phyloP scores from a whole-genome alignment of 2,888 invertebrate species.

The Meghimatium bilineatum region DNA sequence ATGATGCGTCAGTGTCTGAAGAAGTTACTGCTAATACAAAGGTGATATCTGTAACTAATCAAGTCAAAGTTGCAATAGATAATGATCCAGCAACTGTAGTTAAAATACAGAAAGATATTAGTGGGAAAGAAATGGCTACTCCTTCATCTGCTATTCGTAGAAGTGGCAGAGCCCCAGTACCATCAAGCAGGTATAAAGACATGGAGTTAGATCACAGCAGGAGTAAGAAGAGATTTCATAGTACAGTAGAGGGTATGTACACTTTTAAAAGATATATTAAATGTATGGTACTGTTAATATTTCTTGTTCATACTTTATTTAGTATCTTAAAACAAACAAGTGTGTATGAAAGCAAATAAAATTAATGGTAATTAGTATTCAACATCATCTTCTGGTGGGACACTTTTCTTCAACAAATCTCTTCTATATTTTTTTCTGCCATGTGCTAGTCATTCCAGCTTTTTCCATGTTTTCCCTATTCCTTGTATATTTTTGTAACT shows the following conservation, averaged over 20 bases:
- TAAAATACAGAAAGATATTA: not conserved
- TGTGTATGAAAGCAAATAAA: too few relatives aligned
- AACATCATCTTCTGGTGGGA: too few relatives aligned
- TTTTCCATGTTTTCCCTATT: too few relatives aligned
- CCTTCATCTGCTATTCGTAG: slow-evolving; percentile 48
- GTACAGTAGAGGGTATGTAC: not conserved
- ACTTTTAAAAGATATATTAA: not conserved
- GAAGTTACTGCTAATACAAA: not conserved
- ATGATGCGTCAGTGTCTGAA: not conserved
- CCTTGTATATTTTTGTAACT: too few relatives aligned
- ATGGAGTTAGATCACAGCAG: slow-evolving; percentile 56
- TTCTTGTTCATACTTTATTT: too few relatives aligned
- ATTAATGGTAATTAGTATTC: too few relatives aligned
- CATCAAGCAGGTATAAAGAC: slow-evolving; percentile 63
- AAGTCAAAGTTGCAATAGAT: not conserved
- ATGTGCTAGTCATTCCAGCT: too few relatives aligned
- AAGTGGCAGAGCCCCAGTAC: slow-evolving; percentile 63
- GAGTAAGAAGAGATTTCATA: slow-evolving; percentile 31
- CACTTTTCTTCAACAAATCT: too few relatives aligned
- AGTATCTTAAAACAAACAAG: too few relatives aligned
- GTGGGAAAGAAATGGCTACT: not conserved
- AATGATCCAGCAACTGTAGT: not conserved
- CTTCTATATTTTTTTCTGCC: too few relatives aligned
- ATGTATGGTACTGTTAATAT: not conserved
- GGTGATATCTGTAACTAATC: too few relatives aligned